Evolutionary conservation across 2,797 vertebrate genomes (phyloP).

Genomic region (Saxicola maurus): DNA sequence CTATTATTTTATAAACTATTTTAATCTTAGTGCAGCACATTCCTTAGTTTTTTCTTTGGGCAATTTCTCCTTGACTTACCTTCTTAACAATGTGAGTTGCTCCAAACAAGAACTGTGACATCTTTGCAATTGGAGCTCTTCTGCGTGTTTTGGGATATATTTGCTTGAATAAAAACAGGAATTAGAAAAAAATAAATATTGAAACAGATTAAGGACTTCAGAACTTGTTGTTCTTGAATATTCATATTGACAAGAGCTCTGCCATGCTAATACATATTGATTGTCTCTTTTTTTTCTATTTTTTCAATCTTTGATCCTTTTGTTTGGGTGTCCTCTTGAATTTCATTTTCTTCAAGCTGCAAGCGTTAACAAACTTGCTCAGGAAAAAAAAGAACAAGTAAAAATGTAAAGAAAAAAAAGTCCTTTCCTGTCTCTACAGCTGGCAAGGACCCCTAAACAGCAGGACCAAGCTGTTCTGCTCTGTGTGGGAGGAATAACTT

Average conservation of each 20-base stretch:
- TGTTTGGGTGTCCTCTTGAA: neutral
- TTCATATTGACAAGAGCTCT: neutral
- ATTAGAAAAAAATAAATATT: neutral
- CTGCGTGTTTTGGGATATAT: neutral
- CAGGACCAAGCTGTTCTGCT: slow-evolving; percentile 57
- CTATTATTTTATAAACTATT: neutral
- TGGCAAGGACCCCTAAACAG: slow-evolving; percentile 53
- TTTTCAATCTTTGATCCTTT: neutral
- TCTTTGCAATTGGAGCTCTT: neutral
- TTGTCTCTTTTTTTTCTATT: neutral
- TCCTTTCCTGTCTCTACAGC: neutral
- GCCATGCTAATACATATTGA: fast-evolving
- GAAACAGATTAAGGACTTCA: neutral
- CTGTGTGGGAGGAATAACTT: slow-evolving; percentile 41
- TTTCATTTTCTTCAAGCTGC: neutral
- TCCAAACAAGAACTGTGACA: neutral
- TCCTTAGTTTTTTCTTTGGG: neutral
- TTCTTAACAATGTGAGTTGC: neutral
- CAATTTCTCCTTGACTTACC: neutral
- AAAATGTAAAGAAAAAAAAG: neutral
- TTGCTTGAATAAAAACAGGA: neutral
- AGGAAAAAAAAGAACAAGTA: neutral
- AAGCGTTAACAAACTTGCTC: neutral
- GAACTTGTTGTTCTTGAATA: neutral
- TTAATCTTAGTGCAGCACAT: neutral